Base-by-base conservation (phyloP, 2,888 invertebrate genomes). In the Spodoptera littoralis region DNA sequence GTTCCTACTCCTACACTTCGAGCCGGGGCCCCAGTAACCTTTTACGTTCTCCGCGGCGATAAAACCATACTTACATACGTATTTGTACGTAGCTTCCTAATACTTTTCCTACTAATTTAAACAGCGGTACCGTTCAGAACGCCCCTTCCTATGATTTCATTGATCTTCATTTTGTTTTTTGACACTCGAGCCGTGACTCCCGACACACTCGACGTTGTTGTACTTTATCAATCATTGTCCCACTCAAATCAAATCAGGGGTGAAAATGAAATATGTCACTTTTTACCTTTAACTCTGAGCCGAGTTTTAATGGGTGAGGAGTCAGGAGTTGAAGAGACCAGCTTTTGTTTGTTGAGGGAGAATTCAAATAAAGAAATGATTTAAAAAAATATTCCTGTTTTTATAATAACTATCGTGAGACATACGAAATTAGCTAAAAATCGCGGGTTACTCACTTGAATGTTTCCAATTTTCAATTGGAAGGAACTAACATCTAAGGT, bases 141-240 rank as follows among this genome's bases (percentile, higher is more conserved):
- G 24, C 0, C 0, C 0, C 5, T 0, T 65, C 36, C 74, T 84
- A 63, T 81, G 60, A 84, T 82, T 76, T 36, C 56, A 70, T 62
- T 62, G 22, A 54, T 60, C 59, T 65, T 61, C 13, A 61, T 72
- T 65, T 65, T 73, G 61, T 75, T 77, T 80, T 76, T 74, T 72
- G 74, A 65, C 82, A 78, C 84, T 86, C 76, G 70, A 66, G 65
- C 27, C 65, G 45, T 65, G 67, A 46, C 70, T 59, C 69, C 70
- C 56, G 73, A 73, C 73, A 70, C 73, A 62, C 78, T 76, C 71
- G 71, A 70, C 68, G 65, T 52, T 6, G 71, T 69, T 73, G 67
- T 81, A 75, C 88, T 90, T 84, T 84, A 86, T 90, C 90, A 90
- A 88, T 89, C 90, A 88, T 83, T 84, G 83, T 82, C 76, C 73